These are phyloP conservation scores for Hipparchia semele DNA, from an alignment of 2,888 invertebrate species.

Conservation along the genomic window DNA sequence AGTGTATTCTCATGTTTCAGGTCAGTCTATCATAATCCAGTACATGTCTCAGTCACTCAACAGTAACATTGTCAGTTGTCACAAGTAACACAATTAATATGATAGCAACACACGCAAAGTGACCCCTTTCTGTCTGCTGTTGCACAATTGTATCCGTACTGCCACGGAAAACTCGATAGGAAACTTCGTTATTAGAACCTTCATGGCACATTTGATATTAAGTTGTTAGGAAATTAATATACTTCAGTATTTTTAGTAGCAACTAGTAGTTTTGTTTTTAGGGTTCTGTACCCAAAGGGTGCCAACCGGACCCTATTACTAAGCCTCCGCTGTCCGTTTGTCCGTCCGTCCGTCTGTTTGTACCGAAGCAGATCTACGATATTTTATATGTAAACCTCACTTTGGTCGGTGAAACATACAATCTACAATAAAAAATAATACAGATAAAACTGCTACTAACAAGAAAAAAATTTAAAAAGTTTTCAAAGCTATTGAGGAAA, in stretches of 20 bases:
- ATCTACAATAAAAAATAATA: too few relatives aligned
- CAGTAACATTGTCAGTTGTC: neutral
- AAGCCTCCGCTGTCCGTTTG: too few relatives aligned
- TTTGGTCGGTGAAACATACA: too few relatives aligned
- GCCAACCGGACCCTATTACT: too few relatives aligned
- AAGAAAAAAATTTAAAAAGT: too few relatives aligned
- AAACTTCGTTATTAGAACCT: neutral
- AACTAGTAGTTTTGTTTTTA: neutral
- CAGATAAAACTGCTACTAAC: too few relatives aligned
- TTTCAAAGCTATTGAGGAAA: too few relatives aligned
- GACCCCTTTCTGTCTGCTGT: conserved; percentile 1
- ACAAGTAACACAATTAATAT: neutral
- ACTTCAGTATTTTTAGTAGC: neutral
- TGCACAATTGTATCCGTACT: too few relatives aligned
- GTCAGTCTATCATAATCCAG: neutral
- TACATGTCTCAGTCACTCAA: neutral
- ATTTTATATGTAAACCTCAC: too few relatives aligned
- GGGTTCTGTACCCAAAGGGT: too few relatives aligned
- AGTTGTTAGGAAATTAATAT: neutral
- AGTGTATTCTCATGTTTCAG: neutral
- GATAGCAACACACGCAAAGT: neutral
- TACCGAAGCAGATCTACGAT: too few relatives aligned
- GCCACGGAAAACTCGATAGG: neutral
- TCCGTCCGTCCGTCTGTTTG: too few relatives aligned
- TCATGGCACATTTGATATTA: neutral